phyloP scores from a whole-genome alignment of 2,113 vertebrate genomes.

The Phyllostomus discolor region DNA sequence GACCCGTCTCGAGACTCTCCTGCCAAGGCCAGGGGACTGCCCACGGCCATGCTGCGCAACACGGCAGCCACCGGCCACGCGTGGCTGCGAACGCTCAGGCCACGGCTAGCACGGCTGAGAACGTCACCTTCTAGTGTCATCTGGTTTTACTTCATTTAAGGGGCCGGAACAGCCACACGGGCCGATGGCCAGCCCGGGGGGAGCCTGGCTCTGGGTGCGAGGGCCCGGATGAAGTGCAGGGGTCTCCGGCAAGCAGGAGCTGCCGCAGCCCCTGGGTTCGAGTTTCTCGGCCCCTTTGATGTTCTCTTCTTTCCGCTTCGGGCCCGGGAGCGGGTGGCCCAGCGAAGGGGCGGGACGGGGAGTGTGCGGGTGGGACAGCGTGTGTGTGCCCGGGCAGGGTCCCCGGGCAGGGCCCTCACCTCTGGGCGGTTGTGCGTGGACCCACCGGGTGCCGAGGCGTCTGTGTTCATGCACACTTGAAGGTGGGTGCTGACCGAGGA shows the following conservation, averaged over 20 bases:
- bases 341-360: too few species aligned
- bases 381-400: not conserved
- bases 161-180: not conserved
- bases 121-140: not conserved
- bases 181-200: rapidly evolving
- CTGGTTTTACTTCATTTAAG: not conserved
- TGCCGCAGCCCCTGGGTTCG: not conserved
- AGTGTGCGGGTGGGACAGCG: rapidly evolving
- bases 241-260: not conserved
- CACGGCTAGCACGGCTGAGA: not conserved
- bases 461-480: not conserved
- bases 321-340: not conserved
- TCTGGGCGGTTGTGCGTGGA: not conserved
- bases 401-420: rapidly evolving
- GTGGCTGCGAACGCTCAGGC: rapidly evolving
- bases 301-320: not conserved
- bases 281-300: rapidly evolving
- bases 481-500: not conserved
- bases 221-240: too few species aligned
- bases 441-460: not conserved
- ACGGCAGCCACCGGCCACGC: rapidly evolving
- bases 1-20: rapidly evolving
- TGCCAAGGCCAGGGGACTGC: not conserved
- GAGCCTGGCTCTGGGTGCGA: rapidly evolving
- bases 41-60: rapidly evolving